These are phyloP conservation scores for Momotus momota DNA, from an alignment of 2,797 vertebrate species.

Conservation along the genomic window DNA sequence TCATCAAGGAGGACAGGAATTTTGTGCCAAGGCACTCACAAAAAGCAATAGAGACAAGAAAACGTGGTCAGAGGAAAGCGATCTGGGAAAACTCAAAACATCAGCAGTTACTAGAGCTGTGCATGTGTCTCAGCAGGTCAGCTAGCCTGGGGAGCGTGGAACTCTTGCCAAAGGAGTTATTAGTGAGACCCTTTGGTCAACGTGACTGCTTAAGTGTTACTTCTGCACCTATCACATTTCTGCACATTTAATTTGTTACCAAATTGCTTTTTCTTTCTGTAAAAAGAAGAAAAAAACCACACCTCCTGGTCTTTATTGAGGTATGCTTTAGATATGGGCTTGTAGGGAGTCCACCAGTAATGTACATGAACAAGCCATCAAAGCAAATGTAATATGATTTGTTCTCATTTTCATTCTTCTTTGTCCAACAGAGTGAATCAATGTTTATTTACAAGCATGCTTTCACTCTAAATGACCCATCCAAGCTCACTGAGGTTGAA, in stretches of 20 bases:
- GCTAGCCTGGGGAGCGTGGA: background rate
- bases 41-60: background rate
- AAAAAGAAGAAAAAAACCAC: background rate
- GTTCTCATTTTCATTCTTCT: constrained; percentile 48
- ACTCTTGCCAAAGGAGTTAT: background rate
- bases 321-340: background rate
- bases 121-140: background rate
- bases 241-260: background rate
- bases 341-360: background rate
- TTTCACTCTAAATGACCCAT: constrained; percentile 59
- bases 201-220: background rate
- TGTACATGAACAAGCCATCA: background rate
- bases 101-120: background rate
- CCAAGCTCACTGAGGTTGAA: constrained; percentile 57
- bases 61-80: background rate
- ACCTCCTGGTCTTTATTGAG: background rate
- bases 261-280: background rate
- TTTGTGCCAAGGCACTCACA: background rate
- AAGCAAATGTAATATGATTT: constrained; percentile 44
- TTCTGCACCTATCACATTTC: background rate
- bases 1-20: background rate
- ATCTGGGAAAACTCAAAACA: background rate
- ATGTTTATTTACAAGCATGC: constrained; percentile 50
- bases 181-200: background rate
- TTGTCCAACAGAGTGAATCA: constrained; percentile 45